These are phyloP conservation scores for Piscicola geometra DNA, from an alignment of 2,888 invertebrate species.

Conservation along the genomic window DNA sequence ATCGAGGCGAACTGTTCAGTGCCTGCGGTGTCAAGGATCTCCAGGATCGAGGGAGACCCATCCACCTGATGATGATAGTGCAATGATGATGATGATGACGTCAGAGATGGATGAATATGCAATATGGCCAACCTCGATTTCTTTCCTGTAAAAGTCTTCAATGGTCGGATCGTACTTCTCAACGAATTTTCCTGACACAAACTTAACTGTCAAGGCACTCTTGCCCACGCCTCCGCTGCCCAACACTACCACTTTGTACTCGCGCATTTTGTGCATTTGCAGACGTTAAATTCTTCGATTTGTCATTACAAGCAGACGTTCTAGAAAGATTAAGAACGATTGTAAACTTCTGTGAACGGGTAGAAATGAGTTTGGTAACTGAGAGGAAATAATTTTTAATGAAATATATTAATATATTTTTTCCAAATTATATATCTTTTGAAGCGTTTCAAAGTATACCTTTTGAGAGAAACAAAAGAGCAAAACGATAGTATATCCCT, in stretches of 20 bases:
- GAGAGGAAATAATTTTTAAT: background rate
- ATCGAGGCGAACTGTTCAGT: slow-evolving; percentile 99
- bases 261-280: slow-evolving; percentile 60
- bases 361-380: slow-evolving; percentile 10
- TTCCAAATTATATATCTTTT: background rate
- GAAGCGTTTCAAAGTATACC: background rate
- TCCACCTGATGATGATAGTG: slow-evolving; percentile 62
- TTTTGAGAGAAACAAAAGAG: background rate
- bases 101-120: background rate
- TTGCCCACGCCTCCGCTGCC: slow-evolving; percentile 40
- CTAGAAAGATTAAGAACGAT: background rate
- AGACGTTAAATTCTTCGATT: background rate
- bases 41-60: slow-evolving; percentile 94
- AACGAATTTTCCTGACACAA: slow-evolving; percentile 34
- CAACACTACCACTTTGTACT: slow-evolving; percentile 87
- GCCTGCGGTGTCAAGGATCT: slow-evolving; percentile 96
- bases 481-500: background rate
- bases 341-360: background rate
- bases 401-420: too few relatives aligned
- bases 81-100: too few relatives aligned
- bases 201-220: slow-evolving; percentile 38
- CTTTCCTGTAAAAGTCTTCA: slow-evolving; percentile 41
- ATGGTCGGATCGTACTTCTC: slow-evolving; percentile 41
- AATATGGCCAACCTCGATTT: slow-evolving; percentile 31
- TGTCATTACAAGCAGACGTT: background rate